Base-by-base conservation (phyloP, 1,140 invertebrate genomes). In the Aphidius gifuensis region DNA sequence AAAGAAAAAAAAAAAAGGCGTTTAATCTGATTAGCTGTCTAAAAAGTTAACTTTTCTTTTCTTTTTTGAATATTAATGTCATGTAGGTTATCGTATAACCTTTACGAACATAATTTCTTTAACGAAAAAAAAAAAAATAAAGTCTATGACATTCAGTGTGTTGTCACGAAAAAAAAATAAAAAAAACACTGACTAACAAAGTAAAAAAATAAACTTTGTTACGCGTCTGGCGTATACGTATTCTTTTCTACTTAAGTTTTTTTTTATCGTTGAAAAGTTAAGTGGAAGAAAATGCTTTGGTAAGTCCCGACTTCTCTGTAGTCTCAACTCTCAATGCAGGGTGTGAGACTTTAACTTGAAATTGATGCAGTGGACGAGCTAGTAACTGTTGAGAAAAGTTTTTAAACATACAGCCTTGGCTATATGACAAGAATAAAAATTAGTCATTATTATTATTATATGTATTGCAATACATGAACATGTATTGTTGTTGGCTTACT, bases 231-330 rank as follows among this genome's bases (percentile, higher is more conserved):
- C 68, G 64, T 68, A 63, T 66, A 16, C 16, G 16, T 16, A 68
- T 59, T 55, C 45, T 40, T 63, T 64, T 63, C 54, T 23, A 45
- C 49, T 54, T 56, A 45, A 68, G 16, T 57, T 53, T 66, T 69
- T 65, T 69, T 70, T 77, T 79, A 78, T 77, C 75, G 68, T 69
- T 57, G 60, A 68, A 68, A 76, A 78, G 71, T 78, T 78, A 78
- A 80, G 77, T 77, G 74, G 74, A 79, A 78, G 77, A 79, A 80
- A 77, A 79, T 80, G 74, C 71, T 38, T 46, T 9, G 43, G 39
- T 64, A 66, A 62, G 64, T 32, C 23, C 16, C 16, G 16, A 16
- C 16, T 16, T 16, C 16, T 16, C 16, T 16, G 16, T 16, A 16
- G 16, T 32, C 23, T 32, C 2, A 3, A 32, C 2, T 32, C 23